Conservation (phyloP, 2,113 vertebrate species). For the Gavialis gangeticus region DNA sequence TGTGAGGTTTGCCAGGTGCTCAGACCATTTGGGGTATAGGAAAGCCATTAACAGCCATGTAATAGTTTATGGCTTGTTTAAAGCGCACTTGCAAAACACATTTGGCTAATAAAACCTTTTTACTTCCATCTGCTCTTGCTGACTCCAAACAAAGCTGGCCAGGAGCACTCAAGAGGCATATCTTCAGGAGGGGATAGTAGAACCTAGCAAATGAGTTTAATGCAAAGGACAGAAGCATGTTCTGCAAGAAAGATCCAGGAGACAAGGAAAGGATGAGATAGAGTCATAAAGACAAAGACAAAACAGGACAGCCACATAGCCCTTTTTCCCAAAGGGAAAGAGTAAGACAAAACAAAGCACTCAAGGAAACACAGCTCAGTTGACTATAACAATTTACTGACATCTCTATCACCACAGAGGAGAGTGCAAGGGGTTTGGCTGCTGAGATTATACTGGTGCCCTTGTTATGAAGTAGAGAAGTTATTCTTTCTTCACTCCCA, state of each 20-base stretch:
- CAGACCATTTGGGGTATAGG: not conserved
- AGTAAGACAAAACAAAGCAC: not conserved
- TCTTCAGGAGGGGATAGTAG: not conserved
- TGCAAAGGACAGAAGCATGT: not conserved
- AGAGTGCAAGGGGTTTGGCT: not conserved
- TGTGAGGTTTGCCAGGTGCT: not conserved
- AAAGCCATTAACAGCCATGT: not conserved
- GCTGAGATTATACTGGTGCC: not conserved
- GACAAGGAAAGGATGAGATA: not conserved
- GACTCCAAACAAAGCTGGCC: not conserved
- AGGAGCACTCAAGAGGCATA: not conserved
- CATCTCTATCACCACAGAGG: not conserved
- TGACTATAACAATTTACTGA: not conserved
- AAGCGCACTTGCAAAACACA: not conserved
- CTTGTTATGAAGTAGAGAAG: not conserved
- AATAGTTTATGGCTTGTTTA: not conserved
- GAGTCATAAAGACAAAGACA: not conserved
- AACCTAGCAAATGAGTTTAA: constrained; percentile 2
- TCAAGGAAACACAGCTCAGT: not conserved
- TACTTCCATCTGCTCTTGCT: constrained; percentile 11
- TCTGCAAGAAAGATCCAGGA: not conserved
- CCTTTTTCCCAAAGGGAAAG: not conserved
- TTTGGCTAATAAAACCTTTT: constrained; percentile 25
- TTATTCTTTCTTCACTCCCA: not conserved
- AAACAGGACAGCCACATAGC: not conserved